These are phyloP conservation scores for Orestias chungarensis DNA, from an alignment of 2,797 vertebrate species.

Conservation along the genomic window DNA sequence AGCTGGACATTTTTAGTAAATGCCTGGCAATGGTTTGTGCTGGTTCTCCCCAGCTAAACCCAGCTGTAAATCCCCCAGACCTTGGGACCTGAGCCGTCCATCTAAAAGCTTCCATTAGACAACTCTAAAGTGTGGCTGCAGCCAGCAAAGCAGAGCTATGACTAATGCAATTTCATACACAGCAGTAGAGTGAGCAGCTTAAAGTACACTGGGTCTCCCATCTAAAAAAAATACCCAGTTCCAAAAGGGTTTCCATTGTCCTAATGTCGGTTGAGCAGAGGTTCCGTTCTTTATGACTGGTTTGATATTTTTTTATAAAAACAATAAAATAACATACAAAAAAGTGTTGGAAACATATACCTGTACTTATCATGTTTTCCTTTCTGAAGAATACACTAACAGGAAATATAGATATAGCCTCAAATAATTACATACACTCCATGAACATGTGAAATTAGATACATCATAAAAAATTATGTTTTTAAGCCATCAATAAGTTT, in stretches of 20 bases:
- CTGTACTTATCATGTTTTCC: too few relatives aligned
- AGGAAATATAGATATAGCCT: constrained; percentile 4
- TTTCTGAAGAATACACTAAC: too few relatives aligned
- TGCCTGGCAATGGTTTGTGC: background rate
- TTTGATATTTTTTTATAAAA: too few relatives aligned
- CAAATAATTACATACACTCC: too few relatives aligned
- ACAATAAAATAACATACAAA: too few relatives aligned
- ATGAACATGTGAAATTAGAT: background rate
- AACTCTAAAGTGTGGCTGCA: constrained; percentile 50
- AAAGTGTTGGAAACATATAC: too few relatives aligned
- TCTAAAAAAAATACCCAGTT: constrained; percentile 46
- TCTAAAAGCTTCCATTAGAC: constrained; percentile 70
- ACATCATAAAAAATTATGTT: background rate
- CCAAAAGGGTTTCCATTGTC: too few relatives aligned
- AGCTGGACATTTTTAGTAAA: constrained; percentile 4
- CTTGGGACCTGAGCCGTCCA: constrained; percentile 40
- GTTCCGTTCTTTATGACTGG: too few relatives aligned
- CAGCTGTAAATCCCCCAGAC: constrained; percentile 26
- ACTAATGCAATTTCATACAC: constrained; percentile 76
- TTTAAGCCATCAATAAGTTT: background rate
- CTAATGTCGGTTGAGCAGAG: too few relatives aligned
- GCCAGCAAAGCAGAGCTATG: constrained; percentile 53
- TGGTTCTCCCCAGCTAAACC: constrained; percentile 8
- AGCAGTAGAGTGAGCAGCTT: constrained; percentile 49
- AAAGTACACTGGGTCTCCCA: constrained; percentile 50